Evolutionary conservation across 1,140 invertebrate genomes (phyloP).

Genomic region (Oncopeltus fasciatus): DNA sequence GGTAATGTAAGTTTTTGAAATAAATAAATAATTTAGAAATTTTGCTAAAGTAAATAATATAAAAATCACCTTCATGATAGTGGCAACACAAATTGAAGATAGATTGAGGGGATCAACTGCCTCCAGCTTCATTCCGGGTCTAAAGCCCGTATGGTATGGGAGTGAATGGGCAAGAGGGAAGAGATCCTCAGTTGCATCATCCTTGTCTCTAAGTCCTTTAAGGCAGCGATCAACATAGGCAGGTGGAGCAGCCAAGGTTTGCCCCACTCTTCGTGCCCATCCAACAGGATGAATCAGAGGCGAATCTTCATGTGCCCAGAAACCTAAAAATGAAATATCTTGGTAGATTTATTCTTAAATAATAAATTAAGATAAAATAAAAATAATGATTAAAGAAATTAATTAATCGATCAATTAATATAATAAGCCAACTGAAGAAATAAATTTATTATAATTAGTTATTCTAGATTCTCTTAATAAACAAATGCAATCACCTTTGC

Average conservation of each 20-base stretch:
- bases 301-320: slow-evolving; percentile 93
- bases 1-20: too few relatives aligned
- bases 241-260: slow-evolving; percentile 66
- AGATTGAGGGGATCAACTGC: slow-evolving; percentile 91
- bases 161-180: slow-evolving; percentile 40
- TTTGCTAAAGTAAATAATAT: too few relatives aligned
- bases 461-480: too few relatives aligned
- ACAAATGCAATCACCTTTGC: too few relatives aligned
- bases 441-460: too few relatives aligned
- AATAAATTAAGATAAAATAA: background rate
- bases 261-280: slow-evolving; percentile 72
- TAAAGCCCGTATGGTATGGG: slow-evolving; percentile 40
- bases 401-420: too few relatives aligned
- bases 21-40: too few relatives aligned
- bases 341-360: background rate
- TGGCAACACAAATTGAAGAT: slow-evolving; percentile 86
- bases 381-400: background rate
- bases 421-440: too few relatives aligned
- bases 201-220: slow-evolving; percentile 40
- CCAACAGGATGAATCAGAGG: slow-evolving; percentile 88
- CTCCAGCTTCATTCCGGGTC: slow-evolving; percentile 88
- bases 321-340: slow-evolving; percentile 32
- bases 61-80: slow-evolving; percentile 60
- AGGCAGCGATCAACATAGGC: slow-evolving; percentile 53
- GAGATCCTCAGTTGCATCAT: slow-evolving; percentile 59